phyloP scores from a whole-genome alignment of 2,888 invertebrate genomes.

The Polymixis lichenea region DNA sequence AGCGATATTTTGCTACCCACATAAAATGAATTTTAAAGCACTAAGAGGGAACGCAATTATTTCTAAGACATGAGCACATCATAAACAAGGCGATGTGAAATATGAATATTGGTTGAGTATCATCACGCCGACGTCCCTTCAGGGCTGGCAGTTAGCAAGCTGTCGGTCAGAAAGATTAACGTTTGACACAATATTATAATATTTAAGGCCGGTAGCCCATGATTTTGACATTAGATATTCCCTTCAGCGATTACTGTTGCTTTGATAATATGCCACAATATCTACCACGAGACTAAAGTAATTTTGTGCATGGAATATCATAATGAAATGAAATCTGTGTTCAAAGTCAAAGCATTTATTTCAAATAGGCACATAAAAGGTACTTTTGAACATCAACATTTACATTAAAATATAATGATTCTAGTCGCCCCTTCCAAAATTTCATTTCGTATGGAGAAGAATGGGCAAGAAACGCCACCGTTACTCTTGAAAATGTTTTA shows the following conservation, averaged over 20 bases:
- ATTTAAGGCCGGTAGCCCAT: slow-evolving; percentile 24
- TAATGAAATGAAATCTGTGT: too few relatives aligned
- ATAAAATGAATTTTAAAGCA: slow-evolving; percentile 55
- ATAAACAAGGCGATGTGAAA: slow-evolving; percentile 54
- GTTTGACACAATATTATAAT: slow-evolving; percentile 21
- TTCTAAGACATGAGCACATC: slow-evolving; percentile 55
- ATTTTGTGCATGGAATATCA: neutral
- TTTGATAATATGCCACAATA: neutral
- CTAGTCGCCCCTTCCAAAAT: too few relatives aligned
- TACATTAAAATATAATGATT: too few relatives aligned
- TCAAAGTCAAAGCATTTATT: too few relatives aligned
- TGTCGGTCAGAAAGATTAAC: slow-evolving; percentile 36
- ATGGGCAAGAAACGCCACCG: too few relatives aligned
- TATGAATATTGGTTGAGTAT: slow-evolving; percentile 54
- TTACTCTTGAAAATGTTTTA: too few relatives aligned
- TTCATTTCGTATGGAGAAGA: too few relatives aligned
- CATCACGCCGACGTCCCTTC: slow-evolving; percentile 35
- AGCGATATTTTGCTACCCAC: slow-evolving; percentile 38
- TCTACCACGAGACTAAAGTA: neutral
- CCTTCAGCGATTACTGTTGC: slow-evolving; percentile 5
- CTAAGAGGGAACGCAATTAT: slow-evolving; percentile 57
- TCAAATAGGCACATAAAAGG: too few relatives aligned
- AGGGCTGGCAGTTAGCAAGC: slow-evolving; percentile 31
- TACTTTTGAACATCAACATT: too few relatives aligned
- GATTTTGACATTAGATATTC: slow-evolving; percentile 9